phyloP scores from a whole-genome alignment of 1,140 invertebrate genomes.

The Zaprionus lachaisei region DNA sequence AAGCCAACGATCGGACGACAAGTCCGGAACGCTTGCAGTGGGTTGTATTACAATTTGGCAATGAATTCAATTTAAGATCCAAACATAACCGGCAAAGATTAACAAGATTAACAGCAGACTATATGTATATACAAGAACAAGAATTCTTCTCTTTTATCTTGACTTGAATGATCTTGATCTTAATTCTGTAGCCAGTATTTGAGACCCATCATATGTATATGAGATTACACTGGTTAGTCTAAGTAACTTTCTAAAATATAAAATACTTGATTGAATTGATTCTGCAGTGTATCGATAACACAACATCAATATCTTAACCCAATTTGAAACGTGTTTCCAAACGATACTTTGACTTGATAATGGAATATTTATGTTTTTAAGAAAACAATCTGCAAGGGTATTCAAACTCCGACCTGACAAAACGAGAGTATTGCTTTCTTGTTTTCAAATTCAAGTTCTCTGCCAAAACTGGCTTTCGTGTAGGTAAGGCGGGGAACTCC shows the following conservation, averaged over 20 bases:
- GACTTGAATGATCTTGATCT: background rate
- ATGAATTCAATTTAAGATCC: background rate
- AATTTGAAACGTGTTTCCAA: too few species aligned
- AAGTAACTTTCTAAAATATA: background rate
- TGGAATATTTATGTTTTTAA: background rate
- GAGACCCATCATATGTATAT: background rate
- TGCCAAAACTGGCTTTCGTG: constrained; percentile 4
- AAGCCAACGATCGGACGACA: constrained; percentile 4
- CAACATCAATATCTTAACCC: too few species aligned
- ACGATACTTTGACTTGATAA: background rate
- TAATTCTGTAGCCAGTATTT: background rate
- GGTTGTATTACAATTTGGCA: background rate
- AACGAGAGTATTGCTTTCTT: background rate
- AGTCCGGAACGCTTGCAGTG: background rate
- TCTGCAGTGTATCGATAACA: too few species aligned
- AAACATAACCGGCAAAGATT: background rate
- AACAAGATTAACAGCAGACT: background rate
- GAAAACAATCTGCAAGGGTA: background rate
- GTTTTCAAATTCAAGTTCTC: constrained; percentile 11
- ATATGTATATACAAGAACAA: background rate
- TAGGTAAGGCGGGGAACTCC: background rate
- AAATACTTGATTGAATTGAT: too few species aligned
- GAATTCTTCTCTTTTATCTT: background rate
- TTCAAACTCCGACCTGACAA: background rate
- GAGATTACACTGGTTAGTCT: background rate